Conservation (phyloP, 2,797 vertebrate genomes). For the Odontamblyopus lacepedii region DNA sequence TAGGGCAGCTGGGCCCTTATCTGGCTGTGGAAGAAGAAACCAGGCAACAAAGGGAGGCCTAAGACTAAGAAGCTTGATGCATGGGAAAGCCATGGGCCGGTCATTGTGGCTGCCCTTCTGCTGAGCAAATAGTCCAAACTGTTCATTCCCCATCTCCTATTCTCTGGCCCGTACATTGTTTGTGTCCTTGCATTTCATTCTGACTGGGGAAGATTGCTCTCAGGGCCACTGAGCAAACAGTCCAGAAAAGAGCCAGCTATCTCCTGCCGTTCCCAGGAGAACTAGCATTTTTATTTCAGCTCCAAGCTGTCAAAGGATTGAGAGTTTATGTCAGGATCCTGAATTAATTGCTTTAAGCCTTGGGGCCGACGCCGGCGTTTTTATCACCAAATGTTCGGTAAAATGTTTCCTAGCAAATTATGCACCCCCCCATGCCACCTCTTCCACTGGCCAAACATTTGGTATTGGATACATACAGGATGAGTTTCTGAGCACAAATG, state of each 20-base stretch:
- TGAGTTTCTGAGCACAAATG: conserved; percentile 75
- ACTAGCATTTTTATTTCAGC: conserved; percentile 99
- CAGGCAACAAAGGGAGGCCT: conserved; percentile 93
- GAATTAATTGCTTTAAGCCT: conserved; percentile 99
- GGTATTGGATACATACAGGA: conserved; percentile 76
- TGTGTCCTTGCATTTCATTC: conserved; percentile 99
- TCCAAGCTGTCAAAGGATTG: conserved; percentile 99
- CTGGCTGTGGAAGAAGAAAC: conserved; percentile 86
- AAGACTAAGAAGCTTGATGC: conserved; percentile 93
- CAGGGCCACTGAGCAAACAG: conserved; percentile 99
- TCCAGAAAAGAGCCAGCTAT: conserved; percentile 99
- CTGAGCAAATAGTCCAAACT: conserved; percentile 99
- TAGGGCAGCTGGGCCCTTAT: conserved; percentile 98
- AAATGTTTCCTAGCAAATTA: conserved; percentile 84
- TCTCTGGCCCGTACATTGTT: conserved; percentile 99
- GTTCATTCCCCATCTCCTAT: conserved; percentile 99
- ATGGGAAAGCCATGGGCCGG: conserved; percentile 97
- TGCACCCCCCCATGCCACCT: conserved; percentile 47
- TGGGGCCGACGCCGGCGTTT: conserved; percentile 85
- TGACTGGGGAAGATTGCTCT: conserved; percentile 98
- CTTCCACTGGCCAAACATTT: conserved; percentile 70
- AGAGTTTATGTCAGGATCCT: conserved; percentile 99
- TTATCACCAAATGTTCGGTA: conserved; percentile 94
- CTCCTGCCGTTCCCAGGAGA: conserved; percentile 99
- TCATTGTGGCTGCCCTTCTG: conserved; percentile 99